Evolutionary conservation across 2,797 vertebrate genomes (phyloP).

Genomic region (Lacerta agilis): DNA sequence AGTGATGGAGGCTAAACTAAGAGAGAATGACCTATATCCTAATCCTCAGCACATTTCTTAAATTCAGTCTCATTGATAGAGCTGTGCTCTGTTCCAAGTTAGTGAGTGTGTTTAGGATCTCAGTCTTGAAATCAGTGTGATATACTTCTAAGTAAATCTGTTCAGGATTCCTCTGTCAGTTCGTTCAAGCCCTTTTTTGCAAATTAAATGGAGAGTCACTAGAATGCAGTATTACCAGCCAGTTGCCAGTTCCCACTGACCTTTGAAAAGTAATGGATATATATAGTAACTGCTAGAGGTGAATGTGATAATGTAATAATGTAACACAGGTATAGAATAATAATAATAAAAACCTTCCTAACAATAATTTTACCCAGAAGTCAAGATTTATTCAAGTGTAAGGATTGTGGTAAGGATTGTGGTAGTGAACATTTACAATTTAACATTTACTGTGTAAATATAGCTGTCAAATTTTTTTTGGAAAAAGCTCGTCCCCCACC

Average conservation of each 20-base stretch:
- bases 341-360: background rate
- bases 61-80: background rate
- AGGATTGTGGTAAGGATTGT: background rate
- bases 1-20: too few species aligned
- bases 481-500: too few species aligned
- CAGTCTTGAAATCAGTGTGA: background rate
- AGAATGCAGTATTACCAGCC: conserved; percentile 42
- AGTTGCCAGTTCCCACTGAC: conserved; percentile 39
- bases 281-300: conserved; percentile 47
- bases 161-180: conserved; percentile 51
- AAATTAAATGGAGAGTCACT: conserved; percentile 52
- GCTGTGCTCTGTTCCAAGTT: background rate
- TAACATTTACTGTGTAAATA: background rate
- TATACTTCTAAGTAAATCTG: conserved; percentile 2
- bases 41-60: background rate
- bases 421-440: background rate
- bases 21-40: too few species aligned
- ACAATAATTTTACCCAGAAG: background rate
- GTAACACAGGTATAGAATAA: too few species aligned
- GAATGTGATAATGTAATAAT: conserved; percentile 41
- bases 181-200: conserved; percentile 66
- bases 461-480: background rate
- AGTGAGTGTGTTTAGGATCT: background rate
- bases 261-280: conserved; percentile 42
- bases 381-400: background rate